Evolutionary conservation across 2,888 invertebrate genomes (phyloP), one percentile per base, ranked within the genome.

Genomic region (Tinea trinotella): DNA sequence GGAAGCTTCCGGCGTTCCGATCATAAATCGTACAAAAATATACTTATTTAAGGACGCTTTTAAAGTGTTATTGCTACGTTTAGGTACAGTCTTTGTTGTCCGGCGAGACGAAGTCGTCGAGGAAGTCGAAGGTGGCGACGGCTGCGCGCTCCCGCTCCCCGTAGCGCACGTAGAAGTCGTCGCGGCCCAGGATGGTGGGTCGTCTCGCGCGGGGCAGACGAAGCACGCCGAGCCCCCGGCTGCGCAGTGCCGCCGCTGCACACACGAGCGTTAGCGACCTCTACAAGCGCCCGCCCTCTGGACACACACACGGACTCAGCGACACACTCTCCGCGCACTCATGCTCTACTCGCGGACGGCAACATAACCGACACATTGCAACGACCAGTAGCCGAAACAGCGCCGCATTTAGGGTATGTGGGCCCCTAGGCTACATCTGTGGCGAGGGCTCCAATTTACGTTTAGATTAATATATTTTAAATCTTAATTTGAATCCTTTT

Each of bases 91-190:
- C 77, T 76, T 78, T 81, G 81, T 80, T 72, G 60, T 72, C 82
- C 64, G 81, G 82, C 58, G 79, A 48, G 48, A 20, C 48, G 64
- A 92, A 76, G 65, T 91, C 91, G 76, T 93, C 91, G 64, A 93
- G 88, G 86, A 93, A 93, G 83, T 93, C 93, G 83, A 93, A 93
- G 64, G 90, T 90, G 59, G 93, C 91, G 62, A 93, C 91, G 58
- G 93, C 93, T 69, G 92, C 93, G 58, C 88, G 88, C 70, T 93
- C 93, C 67, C 91, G 90, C 63, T 92, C 91, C 50, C 93, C 93
- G 84, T 89, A 93, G 62, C 93, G 89, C 58, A 91, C 90, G 88
- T 89, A 93, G 86, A 93, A 92, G 66, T 92, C 92, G 59, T 90
- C 89, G 57, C 93, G 88, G 63, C 92, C 93, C 67, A 93, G 89